Evolutionary conservation across 1,140 invertebrate genomes (phyloP), one percentile per base, ranked within the genome.

Genomic region (Manduca sexta): DNA sequence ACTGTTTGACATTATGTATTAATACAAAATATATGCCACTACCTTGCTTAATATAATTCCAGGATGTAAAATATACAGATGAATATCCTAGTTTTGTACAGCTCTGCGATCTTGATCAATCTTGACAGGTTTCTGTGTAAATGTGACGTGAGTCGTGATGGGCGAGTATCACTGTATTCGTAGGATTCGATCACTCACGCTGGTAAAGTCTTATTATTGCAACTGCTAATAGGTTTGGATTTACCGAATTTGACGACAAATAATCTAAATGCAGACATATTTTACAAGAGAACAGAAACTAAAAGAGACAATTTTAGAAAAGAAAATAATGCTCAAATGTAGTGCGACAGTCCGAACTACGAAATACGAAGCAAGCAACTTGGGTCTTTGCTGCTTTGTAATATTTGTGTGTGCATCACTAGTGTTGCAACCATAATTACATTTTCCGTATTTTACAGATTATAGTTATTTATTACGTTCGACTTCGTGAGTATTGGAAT

Each of bases 41-140:
- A 43, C 41, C 41, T 29, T 43, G 30, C 2, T 30, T 11, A 12
- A 12, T n/a, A 35, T 11, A 35, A 35, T 14, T 35, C 33, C 33
- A 4, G n/a, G 33, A 12, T 30, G 21, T 14, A 7, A 2, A 30
- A 30, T 43, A 43, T 12, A 43, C 6, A 43, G 26, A 43, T 43
- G 13, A 29, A 14, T 29, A 8, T 30, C 21, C 18, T 14, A 31
- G 29, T 18, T n/a, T 12, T 29, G n/a, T 21, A 43, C n/a, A 4
- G 18, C 12, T 54, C 44, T 49, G 44, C 44, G 60, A 58, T 55
- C 48, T 58, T 58, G 55, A 58, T 49, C 44, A 55, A 58, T 55
- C 48, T 58, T 58, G 55, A 58, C 52, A 55, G 60, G 42, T 54
- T 62, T 57, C 49, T 49, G 31, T 45, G 18, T 47, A 49, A 54